Base-by-base conservation (phyloP, 2,797 vertebrate species). In the Chelonia mydas region DNA sequence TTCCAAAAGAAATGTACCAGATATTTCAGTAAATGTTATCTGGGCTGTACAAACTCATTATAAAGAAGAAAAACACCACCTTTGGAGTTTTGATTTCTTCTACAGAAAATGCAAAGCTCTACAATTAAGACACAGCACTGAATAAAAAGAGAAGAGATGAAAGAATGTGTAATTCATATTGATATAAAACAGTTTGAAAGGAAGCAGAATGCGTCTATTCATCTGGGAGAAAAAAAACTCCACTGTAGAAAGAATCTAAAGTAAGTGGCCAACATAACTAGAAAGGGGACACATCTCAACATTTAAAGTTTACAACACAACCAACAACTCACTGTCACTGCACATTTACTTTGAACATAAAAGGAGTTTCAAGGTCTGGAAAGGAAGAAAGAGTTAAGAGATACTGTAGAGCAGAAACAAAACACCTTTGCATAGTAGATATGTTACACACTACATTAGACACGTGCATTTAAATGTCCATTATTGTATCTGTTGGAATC, bases 401-500 rank as follows among this genome's bases (percentile, higher is more conserved):
- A 45, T 45, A 25, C n/a, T 45, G 6, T 76, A 76, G 37, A 49
- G 27, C 45, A 49, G 25, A 77, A 77, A 72, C n/a, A 41, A 45
- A 49, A 49, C 45, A 49, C 47, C 45, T 47, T 16, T 76, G 41
- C 41, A 76, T 11, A 47, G 41, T 76, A 76, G 11, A 45, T 76
- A 15, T 7, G 12, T 76, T 76, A 76, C 16, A 53, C 72, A 89
- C 78, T 89, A 1, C 21, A 11, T n/a, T 7, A 25, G 76, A n/a
- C 49, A 41, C 0, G 0, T 50, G 49, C 86, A 80, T 86, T 93
- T 55, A 68, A 68, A 76, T 51, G 49, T 6, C 80, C 51, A 65
- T 11, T 7, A n/a, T 0, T 0, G 19, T 25, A 11, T 2, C 54
- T 49, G 0, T 3, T 74, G 72, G 25, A 59, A 53, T 7, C 53